A percentile compares a stretch with the other conserved stretches of the same genome.
phyloP scores from a whole-genome alignment of 2,113 vertebrate species.

The Hymenochirus boettgeri region DNA sequence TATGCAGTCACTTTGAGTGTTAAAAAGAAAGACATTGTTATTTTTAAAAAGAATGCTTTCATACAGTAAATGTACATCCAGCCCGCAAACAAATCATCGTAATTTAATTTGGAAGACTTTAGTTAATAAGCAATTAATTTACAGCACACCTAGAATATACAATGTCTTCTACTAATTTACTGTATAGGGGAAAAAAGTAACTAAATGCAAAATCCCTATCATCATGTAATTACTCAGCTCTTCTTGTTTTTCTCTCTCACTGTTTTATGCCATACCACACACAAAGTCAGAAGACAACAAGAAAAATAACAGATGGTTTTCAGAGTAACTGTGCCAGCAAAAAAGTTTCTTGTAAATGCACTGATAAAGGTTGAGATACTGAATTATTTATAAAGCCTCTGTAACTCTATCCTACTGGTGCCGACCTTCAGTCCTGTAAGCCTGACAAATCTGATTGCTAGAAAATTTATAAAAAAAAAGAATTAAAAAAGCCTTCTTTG shows the following conservation, averaged over 20 bases:
- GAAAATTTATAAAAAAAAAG: no score
- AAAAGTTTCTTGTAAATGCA: conserved; percentile 9
- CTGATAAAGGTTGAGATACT: not conserved
- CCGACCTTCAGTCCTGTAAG: no score
- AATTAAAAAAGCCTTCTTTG: no score
- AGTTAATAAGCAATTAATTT: conserved; percentile 33
- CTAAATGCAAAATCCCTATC: conserved; percentile 32
- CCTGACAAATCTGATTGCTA: no score
- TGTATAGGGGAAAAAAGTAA: conserved; percentile 1
- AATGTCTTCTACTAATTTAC: conserved; percentile 18
- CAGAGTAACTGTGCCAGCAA: conserved; percentile 6
- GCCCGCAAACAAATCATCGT: no score
- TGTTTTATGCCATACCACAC: conserved; percentile 27
- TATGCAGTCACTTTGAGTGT: no score
- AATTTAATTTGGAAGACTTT: no score
- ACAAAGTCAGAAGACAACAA: conserved; percentile 27
- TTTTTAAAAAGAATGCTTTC: no score
- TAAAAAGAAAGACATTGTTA: no score
- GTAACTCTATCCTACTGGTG: not conserved
- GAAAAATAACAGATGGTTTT: conserved; percentile 29
- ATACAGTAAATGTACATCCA: no score
- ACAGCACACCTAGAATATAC: not conserved
- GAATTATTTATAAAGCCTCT: conserved; percentile 17
- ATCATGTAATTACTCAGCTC: conserved; percentile 30
- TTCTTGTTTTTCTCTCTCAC: conserved; percentile 8